Base-by-base conservation (phyloP, 2,113 vertebrate genomes). In the Onychorhynchus coronatus region DNA sequence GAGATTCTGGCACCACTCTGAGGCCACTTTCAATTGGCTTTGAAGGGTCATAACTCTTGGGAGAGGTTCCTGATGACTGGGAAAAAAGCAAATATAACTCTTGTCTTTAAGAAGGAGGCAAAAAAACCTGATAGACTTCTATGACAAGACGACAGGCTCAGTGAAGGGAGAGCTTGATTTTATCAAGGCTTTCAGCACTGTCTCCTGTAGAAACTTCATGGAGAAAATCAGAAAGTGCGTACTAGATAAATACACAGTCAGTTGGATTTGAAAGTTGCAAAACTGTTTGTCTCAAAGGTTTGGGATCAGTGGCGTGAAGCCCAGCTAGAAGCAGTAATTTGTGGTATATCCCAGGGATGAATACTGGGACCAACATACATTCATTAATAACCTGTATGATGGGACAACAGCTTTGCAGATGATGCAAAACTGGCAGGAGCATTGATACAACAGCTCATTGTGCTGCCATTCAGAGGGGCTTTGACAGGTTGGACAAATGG, bases 401-500 rank as follows among this genome's bases (percentile, higher is more conserved):
- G 33, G 30, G 39, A 56, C 20, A 70, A 41, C 20, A 75, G 13
- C 7, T 78, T 75, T 91, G 50, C 27, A 78, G 65, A 49, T 41
- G 30, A 31, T 31, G 23, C 30, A 58, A 47, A 86, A 52, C 4
- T 56, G 21, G 12, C 31, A 85, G 44, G 24, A 65, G 14, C 0
- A 0, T 41, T 85, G 28, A 12, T 55, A 72, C 0, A 3, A 11
- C 11, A 75, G 20, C 3, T 82, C 13, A 15, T 30, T 46, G 9
- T 42, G 20, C 71, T 72, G 42, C 28, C 13, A 23, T 30, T 70
- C 41, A 52, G 66, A 85, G 46, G 5, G 11, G 2, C 33, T 46
- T 85, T 70, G 25, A 14, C 16, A 65, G 2, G 14, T 35, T 46
- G 50, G 19, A 73, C n/a, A 81, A 92, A 78, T 6, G 3, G 9